Conservation (phyloP, 2,888 invertebrate species). For the Conus canariensis region DNA sequence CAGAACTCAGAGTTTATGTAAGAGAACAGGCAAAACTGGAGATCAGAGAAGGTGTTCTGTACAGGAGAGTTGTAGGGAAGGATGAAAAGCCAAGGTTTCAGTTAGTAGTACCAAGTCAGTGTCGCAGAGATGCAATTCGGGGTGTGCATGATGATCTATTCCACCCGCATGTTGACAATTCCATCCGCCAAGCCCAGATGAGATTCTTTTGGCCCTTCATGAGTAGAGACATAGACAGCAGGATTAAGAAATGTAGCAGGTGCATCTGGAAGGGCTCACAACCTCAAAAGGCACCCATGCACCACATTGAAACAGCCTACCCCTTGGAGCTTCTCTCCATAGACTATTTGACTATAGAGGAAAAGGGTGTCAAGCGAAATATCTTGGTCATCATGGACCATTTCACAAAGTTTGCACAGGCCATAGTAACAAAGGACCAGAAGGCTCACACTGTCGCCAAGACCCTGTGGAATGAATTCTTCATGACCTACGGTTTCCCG, state of each 20-base stretch:
- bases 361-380: neutral
- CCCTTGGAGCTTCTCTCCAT: conserved; percentile 2
- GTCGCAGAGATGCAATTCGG: neutral
- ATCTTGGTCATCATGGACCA: conserved; percentile 19
- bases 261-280: neutral
- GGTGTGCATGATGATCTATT: conserved; percentile 18
- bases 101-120: neutral
- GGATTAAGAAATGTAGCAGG: neutral
- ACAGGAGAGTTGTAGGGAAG: neutral
- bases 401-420: conserved; percentile 29
- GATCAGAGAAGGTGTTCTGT: neutral
- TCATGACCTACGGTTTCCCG: conserved; percentile 6
- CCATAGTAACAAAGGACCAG: conserved; percentile 2
- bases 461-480: conserved; percentile 9
- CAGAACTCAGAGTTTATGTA: neutral
- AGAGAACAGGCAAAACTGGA: neutral
- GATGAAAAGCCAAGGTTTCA: neutral
- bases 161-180: neutral
- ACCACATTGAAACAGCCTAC: neutral
- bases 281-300: neutral
- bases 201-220: conserved; percentile 30
- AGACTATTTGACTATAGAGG: neutral
- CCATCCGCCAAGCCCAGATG: neutral
- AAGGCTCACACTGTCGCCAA: neutral
- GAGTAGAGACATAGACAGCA: neutral